Percentiles rank a stretch among this genome's conserved stretches.
Evolutionary conservation across 1,140 invertebrate species (phyloP).

Genomic region (Drosophila ambigua): DNA sequence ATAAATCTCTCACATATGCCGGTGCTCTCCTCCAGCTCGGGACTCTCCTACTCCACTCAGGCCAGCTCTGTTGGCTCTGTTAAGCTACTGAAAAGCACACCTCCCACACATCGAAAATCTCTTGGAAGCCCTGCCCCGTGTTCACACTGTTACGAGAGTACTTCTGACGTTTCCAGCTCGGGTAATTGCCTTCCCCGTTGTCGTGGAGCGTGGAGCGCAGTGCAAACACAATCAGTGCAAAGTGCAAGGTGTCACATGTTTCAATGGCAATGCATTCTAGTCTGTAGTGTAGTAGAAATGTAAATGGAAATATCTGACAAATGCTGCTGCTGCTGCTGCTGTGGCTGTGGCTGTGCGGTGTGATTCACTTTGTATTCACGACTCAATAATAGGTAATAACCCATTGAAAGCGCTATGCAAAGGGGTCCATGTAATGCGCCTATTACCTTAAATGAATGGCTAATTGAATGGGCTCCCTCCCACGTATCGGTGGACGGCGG

Average conservation of each 20-base stretch:
- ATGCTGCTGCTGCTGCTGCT: not conserved
- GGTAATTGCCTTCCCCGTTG: conserved; percentile 4
- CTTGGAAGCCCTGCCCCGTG: no score
- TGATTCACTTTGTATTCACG: conserved; percentile 62
- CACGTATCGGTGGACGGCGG: no score
- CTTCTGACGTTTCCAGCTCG: no score
- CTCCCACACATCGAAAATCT: no score
- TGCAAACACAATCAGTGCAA: conserved; percentile 66
- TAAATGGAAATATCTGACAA: conserved; percentile 40
- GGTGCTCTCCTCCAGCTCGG: not conserved
- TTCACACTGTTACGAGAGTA: no score
- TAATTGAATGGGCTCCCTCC: conserved; percentile 33
- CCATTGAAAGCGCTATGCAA: conserved; percentile 55
- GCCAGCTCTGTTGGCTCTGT: no score
- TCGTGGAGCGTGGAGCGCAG: conserved; percentile 1
- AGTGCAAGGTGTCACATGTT: conserved; percentile 72
- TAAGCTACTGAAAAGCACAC: no score
- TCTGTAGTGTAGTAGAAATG: conserved; percentile 13
- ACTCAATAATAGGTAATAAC: conserved; percentile 27
- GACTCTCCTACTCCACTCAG: no score
- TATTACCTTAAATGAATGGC: conserved; percentile 42
- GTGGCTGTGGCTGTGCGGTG: not conserved
- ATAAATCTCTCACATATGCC: conserved; percentile 31
- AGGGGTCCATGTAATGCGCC: conserved; percentile 20
- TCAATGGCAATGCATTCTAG: conserved; percentile 24